Evolutionary conservation across 2,888 invertebrate genomes (phyloP).

Genomic region (Nomada lathburiana): DNA sequence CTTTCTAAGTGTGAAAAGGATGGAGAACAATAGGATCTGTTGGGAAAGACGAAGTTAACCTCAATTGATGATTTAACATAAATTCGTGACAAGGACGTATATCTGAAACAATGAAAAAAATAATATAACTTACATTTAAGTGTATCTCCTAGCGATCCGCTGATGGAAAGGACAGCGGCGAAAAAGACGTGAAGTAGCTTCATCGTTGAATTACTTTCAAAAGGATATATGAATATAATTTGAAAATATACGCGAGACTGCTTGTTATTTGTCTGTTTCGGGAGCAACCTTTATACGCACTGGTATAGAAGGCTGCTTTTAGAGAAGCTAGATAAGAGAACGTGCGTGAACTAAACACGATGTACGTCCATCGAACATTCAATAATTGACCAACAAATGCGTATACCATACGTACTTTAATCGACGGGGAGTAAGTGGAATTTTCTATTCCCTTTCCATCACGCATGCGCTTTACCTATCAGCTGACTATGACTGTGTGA

Average conservation of each 20-base stretch:
- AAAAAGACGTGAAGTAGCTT: conserved; percentile 85
- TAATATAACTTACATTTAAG: conserved; percentile 89
- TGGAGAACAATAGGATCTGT: conserved; percentile 13
- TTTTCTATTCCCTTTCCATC: conserved; percentile 44
- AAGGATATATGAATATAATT: conserved; percentile 41
- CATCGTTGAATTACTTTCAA: conserved; percentile 69
- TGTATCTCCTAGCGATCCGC: conserved; percentile 84
- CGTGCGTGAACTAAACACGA: conserved; percentile 65
- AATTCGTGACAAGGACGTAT: background rate
- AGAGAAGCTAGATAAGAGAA: conserved; percentile 60
- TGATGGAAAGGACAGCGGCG: conserved; percentile 84
- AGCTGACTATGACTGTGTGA: conserved; percentile 72
- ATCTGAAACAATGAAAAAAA: conserved; percentile 32
- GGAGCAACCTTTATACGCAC: conserved; percentile 94
- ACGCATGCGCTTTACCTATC: conserved; percentile 63
- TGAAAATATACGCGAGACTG: conserved; percentile 37
- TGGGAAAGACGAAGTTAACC: conserved; percentile 17
- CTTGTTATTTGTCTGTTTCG: conserved; percentile 54
- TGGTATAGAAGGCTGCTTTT: conserved; percentile 92
- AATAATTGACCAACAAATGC: conserved; percentile 64
- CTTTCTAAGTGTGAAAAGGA: conserved; percentile 11
- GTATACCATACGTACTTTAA: conserved; percentile 63
- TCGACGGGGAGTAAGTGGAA: conserved; percentile 57
- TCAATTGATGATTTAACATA: background rate
- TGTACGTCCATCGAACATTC: conserved; percentile 67